These are phyloP conservation scores for Cebus imitator DNA, from an alignment of 2,113 vertebrate genomes.

Conservation along the genomic window DNA sequence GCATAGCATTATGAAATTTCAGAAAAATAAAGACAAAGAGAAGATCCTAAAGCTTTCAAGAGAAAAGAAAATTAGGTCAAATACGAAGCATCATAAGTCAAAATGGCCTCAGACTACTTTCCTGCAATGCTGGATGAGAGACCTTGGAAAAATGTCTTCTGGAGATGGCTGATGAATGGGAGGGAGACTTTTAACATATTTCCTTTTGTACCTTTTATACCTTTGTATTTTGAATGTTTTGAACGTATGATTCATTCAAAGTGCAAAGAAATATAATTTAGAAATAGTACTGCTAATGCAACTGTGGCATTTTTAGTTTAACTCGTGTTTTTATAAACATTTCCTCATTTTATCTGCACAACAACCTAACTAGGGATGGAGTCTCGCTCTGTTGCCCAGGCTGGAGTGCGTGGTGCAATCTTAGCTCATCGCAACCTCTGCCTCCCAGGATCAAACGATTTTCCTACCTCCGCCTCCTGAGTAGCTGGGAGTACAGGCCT, in stretches of 20 bases:
- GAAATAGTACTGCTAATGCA: not conserved
- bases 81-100: not conserved
- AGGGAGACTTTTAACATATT: not conserved
- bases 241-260: not conserved
- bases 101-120: not conserved
- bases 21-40: not conserved
- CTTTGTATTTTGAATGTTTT: slow-evolving; percentile 28
- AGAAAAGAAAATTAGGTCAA: not conserved
- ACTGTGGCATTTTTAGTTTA: not conserved
- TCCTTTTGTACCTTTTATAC: not conserved
- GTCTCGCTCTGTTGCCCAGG: too few relatives aligned
- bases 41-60: not conserved
- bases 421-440: too few relatives aligned
- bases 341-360: too few relatives aligned
- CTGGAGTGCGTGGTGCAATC: too few relatives aligned
- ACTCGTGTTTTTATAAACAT: not conserved
- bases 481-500: too few relatives aligned
- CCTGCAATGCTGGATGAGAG: not conserved
- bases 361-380: too few relatives aligned
- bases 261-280: slow-evolving; percentile 1
- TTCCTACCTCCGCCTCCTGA: too few relatives aligned
- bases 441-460: too few relatives aligned
- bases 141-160: not conserved
- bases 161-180: not conserved
- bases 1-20: not conserved